Evolutionary conservation across 1,140 invertebrate species (phyloP).

Genomic region (Drosophila parvula): DNA sequence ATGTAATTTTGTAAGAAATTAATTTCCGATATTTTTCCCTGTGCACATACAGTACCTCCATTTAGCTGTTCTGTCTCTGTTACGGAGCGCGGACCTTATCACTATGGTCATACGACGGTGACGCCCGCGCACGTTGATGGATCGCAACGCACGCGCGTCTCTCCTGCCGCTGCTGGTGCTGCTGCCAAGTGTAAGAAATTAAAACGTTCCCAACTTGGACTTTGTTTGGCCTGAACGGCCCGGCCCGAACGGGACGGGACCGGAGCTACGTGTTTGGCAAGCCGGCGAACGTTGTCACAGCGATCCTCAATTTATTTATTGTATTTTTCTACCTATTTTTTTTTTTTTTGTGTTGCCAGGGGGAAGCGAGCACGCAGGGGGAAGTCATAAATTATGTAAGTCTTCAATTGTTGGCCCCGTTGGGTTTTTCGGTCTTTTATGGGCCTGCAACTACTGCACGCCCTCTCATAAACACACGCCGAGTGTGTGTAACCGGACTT

Average conservation of each 20-base stretch:
- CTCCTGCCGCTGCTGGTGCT: conserved; percentile 57
- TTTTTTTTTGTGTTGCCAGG: conserved; percentile 25
- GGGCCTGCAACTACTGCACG: conserved; percentile 66
- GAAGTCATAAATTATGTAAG: conserved; percentile 83
- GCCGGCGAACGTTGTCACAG: conserved; percentile 55
- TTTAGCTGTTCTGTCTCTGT: conserved; percentile 39
- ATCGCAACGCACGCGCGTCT: conserved; percentile 74
- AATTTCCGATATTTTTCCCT: not conserved
- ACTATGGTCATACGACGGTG: conserved; percentile 55
- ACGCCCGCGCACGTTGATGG: conserved; percentile 79
- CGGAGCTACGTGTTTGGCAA: conserved; percentile 77
- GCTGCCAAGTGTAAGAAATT: conserved; percentile 81
- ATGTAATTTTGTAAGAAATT: not conserved
- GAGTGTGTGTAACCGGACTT: not conserved
- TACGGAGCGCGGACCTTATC: conserved; percentile 50
- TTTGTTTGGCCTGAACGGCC: conserved; percentile 62
- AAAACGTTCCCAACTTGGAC: conserved; percentile 80
- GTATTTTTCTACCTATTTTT: conserved; percentile 68
- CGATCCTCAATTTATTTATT: conserved; percentile 81
- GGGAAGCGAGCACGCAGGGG: conserved; percentile 45
- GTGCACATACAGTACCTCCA: conserved; percentile 20
- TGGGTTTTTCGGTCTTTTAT: conserved; percentile 46
- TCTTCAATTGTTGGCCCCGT: conserved; percentile 41
- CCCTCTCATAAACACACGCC: conserved; percentile 28
- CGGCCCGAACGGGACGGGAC: conserved; percentile 17